Conservation (phyloP, 2,113 vertebrate species). For the Glareola pratincola region DNA sequence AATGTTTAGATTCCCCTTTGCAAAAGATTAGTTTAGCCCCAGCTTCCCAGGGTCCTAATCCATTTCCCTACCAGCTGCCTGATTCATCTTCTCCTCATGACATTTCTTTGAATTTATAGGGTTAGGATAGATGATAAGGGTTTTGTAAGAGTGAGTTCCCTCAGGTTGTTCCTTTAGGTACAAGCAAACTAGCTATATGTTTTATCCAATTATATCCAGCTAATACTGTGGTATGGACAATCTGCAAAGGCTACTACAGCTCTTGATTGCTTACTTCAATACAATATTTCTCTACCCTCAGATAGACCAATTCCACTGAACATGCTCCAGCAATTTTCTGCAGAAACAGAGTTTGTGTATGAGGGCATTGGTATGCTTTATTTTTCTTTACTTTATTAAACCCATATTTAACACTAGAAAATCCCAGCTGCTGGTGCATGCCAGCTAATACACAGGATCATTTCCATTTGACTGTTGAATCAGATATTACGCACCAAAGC, state of each 20-base stretch:
- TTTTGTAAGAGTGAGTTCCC: not conserved
- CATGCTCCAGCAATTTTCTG: not conserved
- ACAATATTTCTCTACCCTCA: not conserved
- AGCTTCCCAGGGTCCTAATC: not conserved
- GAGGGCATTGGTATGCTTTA: not conserved
- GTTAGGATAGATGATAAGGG: not conserved
- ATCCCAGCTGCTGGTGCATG: not conserved
- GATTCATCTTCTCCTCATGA: not conserved
- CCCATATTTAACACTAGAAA: not conserved
- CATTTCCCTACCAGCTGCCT: not conserved
- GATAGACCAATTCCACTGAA: not conserved
- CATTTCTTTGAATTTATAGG: not conserved
- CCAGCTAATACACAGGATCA: not conserved
- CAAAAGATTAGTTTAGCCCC: not conserved
- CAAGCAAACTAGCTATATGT: not conserved
- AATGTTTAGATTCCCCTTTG: not conserved
- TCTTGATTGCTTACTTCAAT: not conserved
- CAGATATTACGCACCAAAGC: not conserved
- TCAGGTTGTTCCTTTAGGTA: not conserved
- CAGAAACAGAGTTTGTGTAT: not conserved
- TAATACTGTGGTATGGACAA: not conserved
- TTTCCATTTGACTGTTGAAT: not conserved
- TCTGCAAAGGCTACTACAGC: not conserved
- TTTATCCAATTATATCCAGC: not conserved
- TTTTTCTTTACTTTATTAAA: conserved; percentile 5